These are phyloP conservation scores for Euplagia quadripunctaria DNA, from an alignment of 2,888 invertebrate genomes.

Conservation along the genomic window DNA sequence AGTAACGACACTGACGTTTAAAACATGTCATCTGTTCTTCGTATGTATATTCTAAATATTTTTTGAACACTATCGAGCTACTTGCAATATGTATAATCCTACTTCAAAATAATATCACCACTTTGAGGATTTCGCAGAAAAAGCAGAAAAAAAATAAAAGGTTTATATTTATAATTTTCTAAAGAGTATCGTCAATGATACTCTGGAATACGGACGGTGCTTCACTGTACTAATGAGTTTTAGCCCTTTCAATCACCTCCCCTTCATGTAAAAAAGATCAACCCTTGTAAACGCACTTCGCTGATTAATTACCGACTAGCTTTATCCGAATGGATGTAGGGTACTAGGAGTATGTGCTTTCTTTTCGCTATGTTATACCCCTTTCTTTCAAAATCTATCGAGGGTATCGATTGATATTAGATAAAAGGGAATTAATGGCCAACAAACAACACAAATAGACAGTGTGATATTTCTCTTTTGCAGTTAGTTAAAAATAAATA, in stretches of 20 bases:
- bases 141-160: slow-evolving; percentile 1
- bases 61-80: too few species aligned
- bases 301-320: slow-evolving; percentile 80
- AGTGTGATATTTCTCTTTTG: background rate
- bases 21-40: too few species aligned
- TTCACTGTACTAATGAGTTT: slow-evolving; percentile 73
- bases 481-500: background rate
- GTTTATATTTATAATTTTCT: slow-evolving; percentile 3
- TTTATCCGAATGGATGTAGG: slow-evolving; percentile 53
- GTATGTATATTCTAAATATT: too few species aligned
- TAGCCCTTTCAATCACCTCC: slow-evolving; percentile 77
- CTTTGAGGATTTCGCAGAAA: background rate
- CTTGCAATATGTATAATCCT: background rate
- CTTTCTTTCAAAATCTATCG: background rate
- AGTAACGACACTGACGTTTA: too few species aligned
- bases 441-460: background rate
- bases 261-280: slow-evolving; percentile 77
- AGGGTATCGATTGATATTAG: background rate
- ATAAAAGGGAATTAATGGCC: background rate
- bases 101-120: background rate
- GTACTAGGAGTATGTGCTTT: slow-evolving; percentile 40
- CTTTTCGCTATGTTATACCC: slow-evolving; percentile 32
- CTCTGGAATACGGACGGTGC: slow-evolving; percentile 57
- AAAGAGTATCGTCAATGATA: slow-evolving; percentile 52
- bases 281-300: slow-evolving; percentile 74